A percentile compares a stretch with the other conserved stretches of the same genome.
phyloP scores from a whole-genome alignment of 2,888 invertebrate genomes.

The Drosophila meridionalis region DNA sequence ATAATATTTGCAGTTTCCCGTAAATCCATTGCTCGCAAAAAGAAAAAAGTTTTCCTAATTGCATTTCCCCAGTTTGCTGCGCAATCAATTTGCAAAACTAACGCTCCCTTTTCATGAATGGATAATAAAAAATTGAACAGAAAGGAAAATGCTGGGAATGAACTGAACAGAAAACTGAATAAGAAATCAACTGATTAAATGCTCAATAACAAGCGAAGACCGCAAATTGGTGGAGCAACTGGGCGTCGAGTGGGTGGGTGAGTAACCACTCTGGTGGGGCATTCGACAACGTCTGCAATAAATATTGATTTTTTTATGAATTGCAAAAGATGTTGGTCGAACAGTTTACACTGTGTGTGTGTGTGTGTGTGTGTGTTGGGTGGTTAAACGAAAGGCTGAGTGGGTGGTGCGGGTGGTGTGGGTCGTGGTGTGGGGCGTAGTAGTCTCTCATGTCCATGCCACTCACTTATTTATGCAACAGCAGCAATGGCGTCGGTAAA shows the following conservation, averaged over 20 bases:
- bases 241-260: neutral
- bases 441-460: conserved; percentile 35
- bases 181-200: conserved; percentile 79
- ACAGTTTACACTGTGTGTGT: conserved; percentile 10
- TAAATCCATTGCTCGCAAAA: neutral
- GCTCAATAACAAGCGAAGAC: conserved; percentile 70
- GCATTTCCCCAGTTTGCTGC: conserved; percentile 50
- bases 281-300: conserved; percentile 56
- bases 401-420: neutral
- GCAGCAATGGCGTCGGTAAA: conserved; percentile 80
- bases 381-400: neutral
- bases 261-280: neutral
- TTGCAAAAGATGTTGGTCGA: conserved; percentile 61
- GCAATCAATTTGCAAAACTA: conserved; percentile 42
- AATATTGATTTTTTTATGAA: conserved; percentile 80
- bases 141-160: conserved; percentile 20
- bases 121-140: conserved; percentile 6
- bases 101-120: conserved; percentile 6
- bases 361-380: conserved; percentile 10
- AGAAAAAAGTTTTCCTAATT: conserved; percentile 56
- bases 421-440: neutral
- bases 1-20: conserved; percentile 18
- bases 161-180: conserved; percentile 50
- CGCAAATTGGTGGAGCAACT: conserved; percentile 56
- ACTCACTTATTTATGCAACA: conserved; percentile 74